Conservation (phyloP, 2,797 vertebrate species). For the Premnoplex brunnescens region DNA sequence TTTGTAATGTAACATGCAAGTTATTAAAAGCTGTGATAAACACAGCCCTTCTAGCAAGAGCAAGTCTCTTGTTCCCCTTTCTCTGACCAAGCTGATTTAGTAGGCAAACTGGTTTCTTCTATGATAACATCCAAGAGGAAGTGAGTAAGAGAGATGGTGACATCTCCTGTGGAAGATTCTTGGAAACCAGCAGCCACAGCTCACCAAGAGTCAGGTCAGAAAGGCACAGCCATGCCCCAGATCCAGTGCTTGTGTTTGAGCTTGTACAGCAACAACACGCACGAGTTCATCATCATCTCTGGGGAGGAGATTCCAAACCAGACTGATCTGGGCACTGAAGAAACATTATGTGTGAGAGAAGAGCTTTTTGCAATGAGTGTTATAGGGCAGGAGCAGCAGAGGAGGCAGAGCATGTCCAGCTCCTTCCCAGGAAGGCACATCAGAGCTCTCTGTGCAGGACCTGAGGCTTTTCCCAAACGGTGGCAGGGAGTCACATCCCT, state of each 20-base stretch:
- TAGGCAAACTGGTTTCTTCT: background rate
- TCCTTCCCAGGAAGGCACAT: background rate
- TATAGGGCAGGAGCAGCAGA: accelerated
- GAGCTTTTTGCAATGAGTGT: background rate
- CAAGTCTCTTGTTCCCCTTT: background rate
- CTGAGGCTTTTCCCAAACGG: accelerated
- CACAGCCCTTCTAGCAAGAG: background rate
- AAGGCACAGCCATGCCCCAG: background rate
- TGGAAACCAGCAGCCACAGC: background rate
- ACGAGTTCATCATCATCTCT: background rate
- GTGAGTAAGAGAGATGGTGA: background rate
- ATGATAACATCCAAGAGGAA: accelerated
- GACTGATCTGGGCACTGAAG: background rate
- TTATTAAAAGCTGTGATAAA: background rate
- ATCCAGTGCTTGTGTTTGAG: background rate
- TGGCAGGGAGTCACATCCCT: background rate
- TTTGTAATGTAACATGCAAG: background rate
- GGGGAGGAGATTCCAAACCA: background rate
- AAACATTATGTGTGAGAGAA: background rate
- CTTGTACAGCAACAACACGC: background rate
- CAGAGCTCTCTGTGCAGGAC: background rate
- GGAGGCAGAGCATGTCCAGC: background rate
- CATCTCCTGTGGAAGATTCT: background rate
- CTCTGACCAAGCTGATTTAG: background rate
- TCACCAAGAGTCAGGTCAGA: background rate